Evolutionary conservation across 2,113 vertebrate species (phyloP), one percentile per base, ranked within the genome.

Genomic region (Axis porcinus): DNA sequence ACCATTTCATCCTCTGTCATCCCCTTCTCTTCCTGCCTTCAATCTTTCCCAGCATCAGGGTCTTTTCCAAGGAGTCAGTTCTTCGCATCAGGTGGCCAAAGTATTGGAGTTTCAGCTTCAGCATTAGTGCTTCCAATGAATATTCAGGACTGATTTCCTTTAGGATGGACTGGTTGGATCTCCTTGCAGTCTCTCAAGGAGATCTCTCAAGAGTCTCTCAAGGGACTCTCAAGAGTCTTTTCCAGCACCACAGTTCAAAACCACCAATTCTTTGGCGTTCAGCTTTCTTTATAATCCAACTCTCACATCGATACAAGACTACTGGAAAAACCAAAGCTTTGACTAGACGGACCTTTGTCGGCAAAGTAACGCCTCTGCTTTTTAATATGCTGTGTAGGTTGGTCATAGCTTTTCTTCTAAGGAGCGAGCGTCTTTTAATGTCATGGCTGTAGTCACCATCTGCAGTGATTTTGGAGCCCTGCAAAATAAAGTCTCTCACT

Each of bases 201-300:
- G n/a, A n/a, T n/a, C n/a, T n/a, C n/a, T n/a, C n/a, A n/a, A n/a
- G n/a, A n/a, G n/a, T n/a, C n/a, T n/a, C n/a, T n/a, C 62, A 64
- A 64, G 30, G 15, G 30, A n/a, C 62, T 64, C 62, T 64, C 7
- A 64, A 17, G 62, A 64, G 62, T n/a, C 15, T n/a, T n/a, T 16
- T 67, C 62, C 16, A 67, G n/a, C 3, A 67, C 33, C 62, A 19
- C 33, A 67, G 7, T 67, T 67, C 33, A 67, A 9, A 67, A 67
- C 33, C 33, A 19, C 9, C 62, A 10, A 9, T 67, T 62, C 60
- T 30, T 67, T 0, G 2, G 33, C 0, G 0, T 7, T 19, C 62
- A 67, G 33, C 16, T 67, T 67, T 67, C 62, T 67, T n/a, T 33
- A 67, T 4, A 67, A 16, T 19, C 33, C 33, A 67, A 19, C 4